These are phyloP conservation scores for Polymixis flavicincta DNA, from an alignment of 2,888 invertebrate species.

Conservation along the genomic window DNA sequence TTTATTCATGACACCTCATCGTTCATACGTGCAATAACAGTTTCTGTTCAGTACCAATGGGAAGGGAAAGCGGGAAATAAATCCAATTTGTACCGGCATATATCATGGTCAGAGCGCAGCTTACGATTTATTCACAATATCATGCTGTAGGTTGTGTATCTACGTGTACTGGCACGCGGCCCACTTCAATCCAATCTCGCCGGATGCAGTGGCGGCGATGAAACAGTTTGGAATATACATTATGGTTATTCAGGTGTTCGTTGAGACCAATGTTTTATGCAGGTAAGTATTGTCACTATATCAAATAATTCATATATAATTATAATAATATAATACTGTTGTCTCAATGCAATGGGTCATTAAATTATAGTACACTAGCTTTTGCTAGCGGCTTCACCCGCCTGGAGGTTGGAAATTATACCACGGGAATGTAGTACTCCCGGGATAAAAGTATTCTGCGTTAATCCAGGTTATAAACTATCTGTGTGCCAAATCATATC, in stretches of 20 bases:
- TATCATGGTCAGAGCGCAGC: conserved; percentile 86
- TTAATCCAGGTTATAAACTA: no score
- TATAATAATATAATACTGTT: background rate
- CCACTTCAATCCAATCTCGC: conserved; percentile 80
- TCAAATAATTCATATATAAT: background rate
- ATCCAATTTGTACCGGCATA: conserved; percentile 89
- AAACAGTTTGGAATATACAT: conserved; percentile 66
- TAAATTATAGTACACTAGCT: no score
- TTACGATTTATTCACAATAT: conserved; percentile 87
- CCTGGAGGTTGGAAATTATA: no score
- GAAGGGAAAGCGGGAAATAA: conserved; percentile 85
- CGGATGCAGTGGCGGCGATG: conserved; percentile 67
- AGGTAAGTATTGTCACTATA: background rate
- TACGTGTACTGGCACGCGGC: conserved; percentile 72
- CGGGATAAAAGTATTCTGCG: no score
- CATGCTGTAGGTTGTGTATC: conserved; percentile 58
- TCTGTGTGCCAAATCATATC: no score
- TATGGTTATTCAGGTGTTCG: conserved; percentile 46
- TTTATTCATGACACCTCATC: conserved; percentile 87
- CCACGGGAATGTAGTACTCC: no score
- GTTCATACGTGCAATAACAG: conserved; percentile 88
- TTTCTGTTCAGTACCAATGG: conserved; percentile 84
- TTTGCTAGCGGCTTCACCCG: no score
- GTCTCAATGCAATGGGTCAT: background rate
- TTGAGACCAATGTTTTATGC: background rate